phyloP scores from a whole-genome alignment of 2,113 vertebrate genomes.

The Platysternon megacephalum region DNA sequence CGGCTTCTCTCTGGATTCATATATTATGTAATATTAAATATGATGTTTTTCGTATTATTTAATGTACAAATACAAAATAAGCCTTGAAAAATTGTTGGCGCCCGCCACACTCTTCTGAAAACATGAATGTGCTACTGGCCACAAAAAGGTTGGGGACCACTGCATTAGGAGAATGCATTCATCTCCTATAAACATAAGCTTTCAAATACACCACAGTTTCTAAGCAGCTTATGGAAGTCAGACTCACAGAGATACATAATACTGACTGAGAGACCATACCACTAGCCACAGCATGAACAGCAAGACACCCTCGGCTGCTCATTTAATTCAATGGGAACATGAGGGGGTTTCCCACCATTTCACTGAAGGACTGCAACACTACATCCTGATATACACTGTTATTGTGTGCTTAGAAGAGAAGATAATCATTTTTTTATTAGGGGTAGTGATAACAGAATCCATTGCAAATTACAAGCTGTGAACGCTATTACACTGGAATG shows the following conservation, averaged over 20 bases:
- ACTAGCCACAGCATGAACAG: not conserved
- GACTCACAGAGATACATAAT: not conserved
- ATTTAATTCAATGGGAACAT: not conserved
- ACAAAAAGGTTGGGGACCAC: too few relatives aligned
- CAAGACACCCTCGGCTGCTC: rapidly evolving
- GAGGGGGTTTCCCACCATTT: not conserved
- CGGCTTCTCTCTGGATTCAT: too few relatives aligned
- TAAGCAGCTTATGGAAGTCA: not conserved
- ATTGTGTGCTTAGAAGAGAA: not conserved
- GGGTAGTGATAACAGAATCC: not conserved
- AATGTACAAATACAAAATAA: too few relatives aligned
- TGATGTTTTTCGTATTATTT: too few relatives aligned
- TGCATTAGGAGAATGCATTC: not conserved
- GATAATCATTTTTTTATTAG: not conserved
- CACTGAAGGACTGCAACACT: not conserved
- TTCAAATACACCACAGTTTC: not conserved
- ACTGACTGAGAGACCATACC: rapidly evolving
- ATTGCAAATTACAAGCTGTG: constrained; percentile 8
- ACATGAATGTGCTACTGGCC: too few relatives aligned
- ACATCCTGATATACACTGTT: not conserved
- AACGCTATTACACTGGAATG: not conserved
- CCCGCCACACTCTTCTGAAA: too few relatives aligned
- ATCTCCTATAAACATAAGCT: not conserved
- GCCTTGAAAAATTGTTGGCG: too few relatives aligned
- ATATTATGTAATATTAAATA: too few relatives aligned